phyloP scores from a whole-genome alignment of 2,113 vertebrate genomes.

The Nipponia nippon region DNA sequence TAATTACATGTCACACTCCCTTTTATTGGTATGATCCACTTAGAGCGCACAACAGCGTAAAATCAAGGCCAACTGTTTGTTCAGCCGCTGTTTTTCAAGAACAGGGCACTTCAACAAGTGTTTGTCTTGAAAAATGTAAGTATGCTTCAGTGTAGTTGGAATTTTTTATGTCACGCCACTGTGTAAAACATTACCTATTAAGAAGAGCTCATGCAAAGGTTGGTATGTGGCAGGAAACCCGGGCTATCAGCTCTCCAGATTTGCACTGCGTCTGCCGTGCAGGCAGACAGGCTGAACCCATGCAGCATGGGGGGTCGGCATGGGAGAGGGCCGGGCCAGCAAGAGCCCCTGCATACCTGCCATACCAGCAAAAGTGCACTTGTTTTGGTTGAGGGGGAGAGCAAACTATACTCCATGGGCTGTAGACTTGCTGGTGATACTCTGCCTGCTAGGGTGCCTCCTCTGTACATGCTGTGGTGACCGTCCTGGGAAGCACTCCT shows the following conservation, averaged over 20 bases:
- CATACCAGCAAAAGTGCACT: neutral
- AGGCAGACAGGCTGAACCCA: neutral
- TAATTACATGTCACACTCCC: neutral
- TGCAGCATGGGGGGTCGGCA: neutral
- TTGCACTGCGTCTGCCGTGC: neutral
- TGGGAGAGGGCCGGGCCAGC: neutral
- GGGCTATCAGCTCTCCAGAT: neutral
- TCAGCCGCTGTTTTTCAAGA: neutral
- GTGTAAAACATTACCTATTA: neutral
- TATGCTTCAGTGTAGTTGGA: neutral
- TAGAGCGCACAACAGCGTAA: neutral
- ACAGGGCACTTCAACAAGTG: neutral
- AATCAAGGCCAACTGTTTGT: neutral
- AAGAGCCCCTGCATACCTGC: neutral
- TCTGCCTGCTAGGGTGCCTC: neutral
- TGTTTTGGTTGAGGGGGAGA: neutral
- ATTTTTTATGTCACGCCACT: neutral
- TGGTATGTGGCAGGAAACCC: neutral
- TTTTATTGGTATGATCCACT: neutral
- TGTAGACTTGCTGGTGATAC: neutral
- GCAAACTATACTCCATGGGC: neutral
- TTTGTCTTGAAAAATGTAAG: neutral
- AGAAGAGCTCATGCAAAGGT: neutral
- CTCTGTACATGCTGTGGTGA: neutral
- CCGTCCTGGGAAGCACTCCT: neutral